These are phyloP conservation scores for Stichopus chloronotus DNA, from an alignment of 35 echinoderm and acorn worm species.

Conservation along the genomic window DNA sequence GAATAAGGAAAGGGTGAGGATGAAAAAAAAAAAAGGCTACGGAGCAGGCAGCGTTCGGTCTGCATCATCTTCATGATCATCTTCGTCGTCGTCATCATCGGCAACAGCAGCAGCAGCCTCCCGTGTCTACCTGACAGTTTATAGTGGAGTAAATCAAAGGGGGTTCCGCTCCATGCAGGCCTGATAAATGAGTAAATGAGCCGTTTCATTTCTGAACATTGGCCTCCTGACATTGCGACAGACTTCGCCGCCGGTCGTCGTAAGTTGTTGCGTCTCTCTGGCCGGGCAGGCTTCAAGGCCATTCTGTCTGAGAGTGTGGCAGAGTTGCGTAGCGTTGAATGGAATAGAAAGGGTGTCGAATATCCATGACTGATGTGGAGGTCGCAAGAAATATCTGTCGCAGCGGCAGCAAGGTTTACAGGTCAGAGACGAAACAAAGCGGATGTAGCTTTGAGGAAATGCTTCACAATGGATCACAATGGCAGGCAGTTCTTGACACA, in stretches of 20 bases:
- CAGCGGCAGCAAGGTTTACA: not conserved
- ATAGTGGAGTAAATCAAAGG: slow-evolving; percentile 52
- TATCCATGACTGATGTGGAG: slow-evolving; percentile 24
- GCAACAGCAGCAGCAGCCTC: not conserved
- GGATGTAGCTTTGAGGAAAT: too few relatives aligned
- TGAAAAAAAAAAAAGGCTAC: not conserved
- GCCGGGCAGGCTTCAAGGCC: slow-evolving; percentile 11
- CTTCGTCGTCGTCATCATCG: too few relatives aligned
- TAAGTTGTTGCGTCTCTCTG: slow-evolving; percentile 46
- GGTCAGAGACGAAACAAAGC: not conserved
- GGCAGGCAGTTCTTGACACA: too few relatives aligned
- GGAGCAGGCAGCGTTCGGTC: not conserved
- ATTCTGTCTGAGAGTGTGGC: slow-evolving; percentile 34
- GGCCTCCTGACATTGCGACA: slow-evolving; percentile 48
- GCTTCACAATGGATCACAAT: too few relatives aligned
- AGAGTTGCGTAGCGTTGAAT: slow-evolving; percentile 29
- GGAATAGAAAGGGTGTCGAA: slow-evolving; percentile 33
- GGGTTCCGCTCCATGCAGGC: slow-evolving; percentile 38
- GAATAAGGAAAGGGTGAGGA: not conserved
- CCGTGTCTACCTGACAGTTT: slow-evolving; percentile 42
- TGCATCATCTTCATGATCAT: not conserved
- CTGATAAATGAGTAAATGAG: slow-evolving; percentile 53
- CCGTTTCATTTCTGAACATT: slow-evolving; percentile 43
- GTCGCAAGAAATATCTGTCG: not conserved
- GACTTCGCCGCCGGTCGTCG: not conserved